These are phyloP conservation scores for Rhadinocentrus ornatus DNA, from an alignment of 2,797 vertebrate species.

Conservation along the genomic window DNA sequence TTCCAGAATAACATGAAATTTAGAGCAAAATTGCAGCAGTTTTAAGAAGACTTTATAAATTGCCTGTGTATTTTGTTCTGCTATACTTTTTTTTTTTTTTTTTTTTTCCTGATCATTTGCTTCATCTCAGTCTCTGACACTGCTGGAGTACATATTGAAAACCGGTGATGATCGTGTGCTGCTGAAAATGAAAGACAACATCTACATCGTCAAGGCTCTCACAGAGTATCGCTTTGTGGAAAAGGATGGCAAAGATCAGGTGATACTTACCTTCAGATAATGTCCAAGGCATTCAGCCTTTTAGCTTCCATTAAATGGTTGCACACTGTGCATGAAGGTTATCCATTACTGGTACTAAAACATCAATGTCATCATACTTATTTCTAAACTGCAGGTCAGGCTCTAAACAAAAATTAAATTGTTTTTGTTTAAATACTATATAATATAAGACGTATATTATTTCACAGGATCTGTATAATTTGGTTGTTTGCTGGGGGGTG, in stretches of 20 bases:
- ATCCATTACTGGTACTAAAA: neutral
- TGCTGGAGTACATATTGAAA: conserved; percentile 96
- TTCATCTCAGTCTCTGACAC: conserved; percentile 85
- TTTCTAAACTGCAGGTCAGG: neutral
- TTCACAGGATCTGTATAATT: neutral
- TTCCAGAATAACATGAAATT: too few relatives aligned
- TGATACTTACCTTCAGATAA: conserved; percentile 40
- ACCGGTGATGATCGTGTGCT: conserved; percentile 95
- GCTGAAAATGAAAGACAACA: conserved; percentile 94
- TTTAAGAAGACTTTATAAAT: too few relatives aligned
- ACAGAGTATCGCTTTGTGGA: conserved; percentile 95
- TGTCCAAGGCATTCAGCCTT: neutral
- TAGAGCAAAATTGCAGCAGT: neutral
- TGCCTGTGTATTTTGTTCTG: neutral
- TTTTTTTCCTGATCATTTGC: neutral
- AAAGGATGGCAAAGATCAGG: conserved; percentile 96
- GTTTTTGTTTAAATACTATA: neutral
- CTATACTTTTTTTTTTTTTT: neutral
- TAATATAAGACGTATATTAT: neutral
- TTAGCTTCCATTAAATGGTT: conserved; percentile 11
- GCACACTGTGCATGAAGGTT: conserved; percentile 3
- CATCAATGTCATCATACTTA: neutral
- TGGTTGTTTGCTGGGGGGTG: neutral
- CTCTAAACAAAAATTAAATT: neutral
- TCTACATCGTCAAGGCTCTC: conserved; percentile 95